Conservation (phyloP, 2,113 vertebrate genomes). For the Phodopus roborovskii region DNA sequence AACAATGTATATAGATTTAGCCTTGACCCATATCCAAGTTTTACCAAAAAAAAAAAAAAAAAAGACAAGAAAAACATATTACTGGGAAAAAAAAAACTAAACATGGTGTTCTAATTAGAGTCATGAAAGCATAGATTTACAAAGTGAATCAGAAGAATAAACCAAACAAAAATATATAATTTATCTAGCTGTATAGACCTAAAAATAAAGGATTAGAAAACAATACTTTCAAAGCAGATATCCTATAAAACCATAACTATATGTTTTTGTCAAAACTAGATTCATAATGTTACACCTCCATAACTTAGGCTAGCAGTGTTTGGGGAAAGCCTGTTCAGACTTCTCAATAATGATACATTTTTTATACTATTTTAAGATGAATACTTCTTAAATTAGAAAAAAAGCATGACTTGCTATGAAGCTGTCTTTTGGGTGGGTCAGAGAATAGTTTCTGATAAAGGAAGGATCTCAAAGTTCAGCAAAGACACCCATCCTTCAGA, state of each 20-base stretch:
- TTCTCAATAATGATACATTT: slow-evolving; percentile 48
- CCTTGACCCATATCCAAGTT: slow-evolving; percentile 51
- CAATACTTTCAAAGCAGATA: slow-evolving; percentile 56
- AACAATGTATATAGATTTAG: background rate
- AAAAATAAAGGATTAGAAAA: slow-evolving; percentile 29
- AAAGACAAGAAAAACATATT: slow-evolving; percentile 42
- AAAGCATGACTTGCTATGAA: slow-evolving; percentile 30
- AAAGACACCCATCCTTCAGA: background rate
- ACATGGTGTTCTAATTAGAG: background rate
- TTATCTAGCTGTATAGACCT: slow-evolving; percentile 17
- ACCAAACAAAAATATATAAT: slow-evolving; percentile 42
- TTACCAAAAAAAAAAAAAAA: slow-evolving; percentile 13
- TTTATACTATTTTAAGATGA: slow-evolving; percentile 63
- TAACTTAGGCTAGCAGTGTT: slow-evolving; percentile 5
- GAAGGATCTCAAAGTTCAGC: background rate
- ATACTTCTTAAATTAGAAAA: slow-evolving; percentile 36
- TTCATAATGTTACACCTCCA: slow-evolving; percentile 55
- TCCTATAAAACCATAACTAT: slow-evolving; percentile 50
- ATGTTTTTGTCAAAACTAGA: slow-evolving; percentile 43
- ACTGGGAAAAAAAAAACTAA: background rate
- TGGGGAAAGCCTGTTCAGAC: slow-evolving; percentile 60
- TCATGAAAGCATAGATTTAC: slow-evolving; percentile 46
- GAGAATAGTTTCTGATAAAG: slow-evolving; percentile 46
- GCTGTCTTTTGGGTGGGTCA: slow-evolving; percentile 29
- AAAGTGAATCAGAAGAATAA: slow-evolving; percentile 23